A percentile compares a stretch with the other conserved stretches of the same genome.
phyloP scores from a whole-genome alignment of 2,113 vertebrate genomes.

The Thamnaconus septentrionalis region DNA sequence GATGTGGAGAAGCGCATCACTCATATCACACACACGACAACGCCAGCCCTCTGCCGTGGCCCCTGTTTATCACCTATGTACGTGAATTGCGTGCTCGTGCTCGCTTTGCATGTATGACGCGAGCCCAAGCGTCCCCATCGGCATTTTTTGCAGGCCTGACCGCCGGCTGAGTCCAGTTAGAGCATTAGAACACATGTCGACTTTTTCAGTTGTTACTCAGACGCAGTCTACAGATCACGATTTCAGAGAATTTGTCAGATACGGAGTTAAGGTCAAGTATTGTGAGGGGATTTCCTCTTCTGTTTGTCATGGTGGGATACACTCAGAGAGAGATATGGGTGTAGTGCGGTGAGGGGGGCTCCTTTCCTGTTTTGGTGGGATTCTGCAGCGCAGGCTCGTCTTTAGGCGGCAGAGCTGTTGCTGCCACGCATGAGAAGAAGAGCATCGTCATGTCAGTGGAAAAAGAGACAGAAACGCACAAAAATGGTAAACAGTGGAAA shows the following conservation, averaged over 20 bases:
- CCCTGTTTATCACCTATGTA: too few species aligned
- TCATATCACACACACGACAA: too few species aligned
- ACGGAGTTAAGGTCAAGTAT: slow-evolving; percentile 3
- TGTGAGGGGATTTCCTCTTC: slow-evolving; percentile 52
- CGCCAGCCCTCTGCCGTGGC: too few species aligned
- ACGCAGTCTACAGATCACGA: slow-evolving; percentile 8
- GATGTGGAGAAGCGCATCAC: too few species aligned
- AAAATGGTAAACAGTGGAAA: slow-evolving; percentile 49
- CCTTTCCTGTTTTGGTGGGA: slow-evolving; percentile 1
- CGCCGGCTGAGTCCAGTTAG: slow-evolving; percentile 7
- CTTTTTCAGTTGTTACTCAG: slow-evolving; percentile 25
- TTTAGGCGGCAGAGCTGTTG: background rate
- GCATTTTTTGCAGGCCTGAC: background rate
- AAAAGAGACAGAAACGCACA: slow-evolving; percentile 34
- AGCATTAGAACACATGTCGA: background rate
- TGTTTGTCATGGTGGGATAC: slow-evolving; percentile 44
- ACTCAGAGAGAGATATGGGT: slow-evolving; percentile 56
- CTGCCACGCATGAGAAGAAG: slow-evolving; percentile 10
- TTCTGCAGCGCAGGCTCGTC: slow-evolving; percentile 1
- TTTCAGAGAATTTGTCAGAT: slow-evolving; percentile 37
- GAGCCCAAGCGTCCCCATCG: too few species aligned
- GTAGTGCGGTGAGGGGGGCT: background rate
- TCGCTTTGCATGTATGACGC: too few species aligned
- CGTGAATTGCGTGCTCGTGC: too few species aligned
- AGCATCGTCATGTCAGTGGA: slow-evolving; percentile 32